Conservation (phyloP, 1,140 invertebrate species). For the Reticulitermes speratus region DNA sequence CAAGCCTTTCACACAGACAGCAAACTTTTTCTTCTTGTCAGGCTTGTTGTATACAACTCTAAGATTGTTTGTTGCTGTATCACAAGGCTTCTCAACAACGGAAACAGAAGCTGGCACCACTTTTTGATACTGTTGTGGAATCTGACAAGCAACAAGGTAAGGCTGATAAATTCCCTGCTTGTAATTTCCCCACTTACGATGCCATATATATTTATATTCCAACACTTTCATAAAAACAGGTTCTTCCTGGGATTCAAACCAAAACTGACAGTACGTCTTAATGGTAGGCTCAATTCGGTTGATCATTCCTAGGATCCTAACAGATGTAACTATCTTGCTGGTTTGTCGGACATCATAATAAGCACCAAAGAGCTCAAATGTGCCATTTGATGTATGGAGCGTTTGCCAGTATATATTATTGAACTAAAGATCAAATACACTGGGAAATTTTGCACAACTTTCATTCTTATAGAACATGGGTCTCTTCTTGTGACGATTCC, state of each 20-base stretch:
- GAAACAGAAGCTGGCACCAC: constrained; percentile 81
- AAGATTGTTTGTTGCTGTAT: constrained; percentile 82
- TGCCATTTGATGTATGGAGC: constrained; percentile 73
- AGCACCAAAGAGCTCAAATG: constrained; percentile 85
- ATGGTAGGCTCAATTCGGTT: constrained; percentile 82
- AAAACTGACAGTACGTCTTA: constrained; percentile 82
- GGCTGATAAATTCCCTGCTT: constrained; percentile 89
- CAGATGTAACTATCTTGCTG: constrained; percentile 73
- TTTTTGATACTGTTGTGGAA: constrained; percentile 68
- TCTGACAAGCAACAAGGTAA: constrained; percentile 84
- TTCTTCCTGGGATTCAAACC: constrained; percentile 82
- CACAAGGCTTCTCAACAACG: constrained; percentile 80
- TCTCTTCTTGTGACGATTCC: constrained; percentile 75
- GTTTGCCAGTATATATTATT: constrained; percentile 92
- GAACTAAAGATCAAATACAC: constrained; percentile 83
- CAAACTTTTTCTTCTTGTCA: constrained; percentile 74
- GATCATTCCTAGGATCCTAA: constrained; percentile 88
- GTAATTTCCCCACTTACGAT: constrained; percentile 92
- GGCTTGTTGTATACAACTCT: constrained; percentile 79
- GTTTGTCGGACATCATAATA: constrained; percentile 80
- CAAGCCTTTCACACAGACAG: constrained; percentile 91
- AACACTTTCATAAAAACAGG: constrained; percentile 75
- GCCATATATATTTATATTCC: constrained; percentile 94
- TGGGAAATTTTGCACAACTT: constrained; percentile 77
- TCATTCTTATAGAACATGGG: constrained; percentile 68